Conservation (phyloP, 2,888 invertebrate genomes). For the Drosophila lutescens region DNA sequence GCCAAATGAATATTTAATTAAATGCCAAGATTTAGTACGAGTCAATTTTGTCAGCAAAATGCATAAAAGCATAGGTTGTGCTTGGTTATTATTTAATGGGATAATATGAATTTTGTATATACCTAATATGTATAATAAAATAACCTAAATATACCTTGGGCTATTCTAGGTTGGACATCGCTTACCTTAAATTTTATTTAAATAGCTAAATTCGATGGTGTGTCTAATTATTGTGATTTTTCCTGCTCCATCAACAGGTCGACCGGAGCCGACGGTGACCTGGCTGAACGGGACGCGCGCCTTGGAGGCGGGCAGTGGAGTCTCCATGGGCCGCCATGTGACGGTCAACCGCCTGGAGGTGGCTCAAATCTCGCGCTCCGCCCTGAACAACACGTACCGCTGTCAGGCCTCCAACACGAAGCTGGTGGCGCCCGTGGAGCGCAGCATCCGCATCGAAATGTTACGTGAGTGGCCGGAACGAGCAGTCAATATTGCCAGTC, state of each 20-base stretch:
- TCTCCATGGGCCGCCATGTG: slow-evolving; percentile 89
- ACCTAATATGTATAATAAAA: no score
- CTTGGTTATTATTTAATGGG: no score
- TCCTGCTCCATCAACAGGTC: slow-evolving; percentile 86
- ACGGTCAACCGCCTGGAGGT: slow-evolving; percentile 92
- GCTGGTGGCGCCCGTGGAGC: slow-evolving; percentile 92
- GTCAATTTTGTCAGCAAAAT: no score
- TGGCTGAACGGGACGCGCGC: slow-evolving; percentile 92
- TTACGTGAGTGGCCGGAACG: slow-evolving; percentile 88
- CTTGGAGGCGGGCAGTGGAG: slow-evolving; percentile 89
- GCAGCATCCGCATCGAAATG: slow-evolving; percentile 92
- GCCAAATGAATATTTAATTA: no score
- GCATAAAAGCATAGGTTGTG: no score
- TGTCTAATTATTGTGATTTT: neutral
- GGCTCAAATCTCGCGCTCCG: slow-evolving; percentile 89
- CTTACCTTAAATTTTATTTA: neutral
- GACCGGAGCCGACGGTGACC: slow-evolving; percentile 93
- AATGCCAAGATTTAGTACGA: no score
- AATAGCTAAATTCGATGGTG: neutral
- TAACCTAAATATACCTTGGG: no score
- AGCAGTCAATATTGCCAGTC: slow-evolving; percentile 18
- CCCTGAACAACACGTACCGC: slow-evolving; percentile 93
- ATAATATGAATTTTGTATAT: no score
- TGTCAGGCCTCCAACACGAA: slow-evolving; percentile 95
- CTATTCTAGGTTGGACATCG: no score